Conservation (phyloP, 2,888 invertebrate species). For the Alsophila aescularia region DNA sequence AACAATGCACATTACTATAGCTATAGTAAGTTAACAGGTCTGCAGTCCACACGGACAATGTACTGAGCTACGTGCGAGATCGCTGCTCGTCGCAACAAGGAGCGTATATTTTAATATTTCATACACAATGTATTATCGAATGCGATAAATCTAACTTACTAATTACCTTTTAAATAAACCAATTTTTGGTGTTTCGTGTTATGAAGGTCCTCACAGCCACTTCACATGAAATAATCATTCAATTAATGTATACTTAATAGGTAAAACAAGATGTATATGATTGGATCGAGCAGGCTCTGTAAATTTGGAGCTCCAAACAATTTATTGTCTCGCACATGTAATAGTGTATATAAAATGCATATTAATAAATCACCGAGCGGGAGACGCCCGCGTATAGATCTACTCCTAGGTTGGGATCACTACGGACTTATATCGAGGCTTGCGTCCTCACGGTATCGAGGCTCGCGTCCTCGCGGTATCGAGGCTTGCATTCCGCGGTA, state of each 20-base stretch:
- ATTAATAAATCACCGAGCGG: constrained; percentile 51
- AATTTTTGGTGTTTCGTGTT: constrained; percentile 70
- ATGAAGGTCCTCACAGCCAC: constrained; percentile 80
- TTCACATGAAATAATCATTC: constrained; percentile 61
- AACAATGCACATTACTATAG: constrained; percentile 77
- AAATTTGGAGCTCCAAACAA: constrained; percentile 64
- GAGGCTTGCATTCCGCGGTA: not conserved
- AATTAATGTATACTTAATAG: constrained; percentile 51
- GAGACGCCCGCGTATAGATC: constrained; percentile 43
- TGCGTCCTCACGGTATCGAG: not conserved
- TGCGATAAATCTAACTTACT: constrained; percentile 67
- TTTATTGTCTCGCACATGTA: constrained; percentile 82
- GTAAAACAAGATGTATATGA: constrained; percentile 52
- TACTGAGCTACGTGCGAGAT: constrained; percentile 78
- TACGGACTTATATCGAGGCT: constrained; percentile 19
- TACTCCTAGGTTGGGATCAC: constrained; percentile 49
- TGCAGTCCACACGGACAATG: constrained; percentile 71
- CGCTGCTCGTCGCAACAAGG: constrained; percentile 49
- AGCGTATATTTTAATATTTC: constrained; percentile 54
- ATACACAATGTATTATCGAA: constrained; percentile 60
- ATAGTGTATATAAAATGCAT: constrained; percentile 56
- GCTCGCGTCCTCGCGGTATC: constrained; percentile 1
- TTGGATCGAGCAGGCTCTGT: constrained; percentile 45
- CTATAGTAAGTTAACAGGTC: constrained; percentile 70
- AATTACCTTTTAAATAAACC: constrained; percentile 65